Conservation (phyloP, 2,888 invertebrate species). For the Ecdyonurus torrentis region DNA sequence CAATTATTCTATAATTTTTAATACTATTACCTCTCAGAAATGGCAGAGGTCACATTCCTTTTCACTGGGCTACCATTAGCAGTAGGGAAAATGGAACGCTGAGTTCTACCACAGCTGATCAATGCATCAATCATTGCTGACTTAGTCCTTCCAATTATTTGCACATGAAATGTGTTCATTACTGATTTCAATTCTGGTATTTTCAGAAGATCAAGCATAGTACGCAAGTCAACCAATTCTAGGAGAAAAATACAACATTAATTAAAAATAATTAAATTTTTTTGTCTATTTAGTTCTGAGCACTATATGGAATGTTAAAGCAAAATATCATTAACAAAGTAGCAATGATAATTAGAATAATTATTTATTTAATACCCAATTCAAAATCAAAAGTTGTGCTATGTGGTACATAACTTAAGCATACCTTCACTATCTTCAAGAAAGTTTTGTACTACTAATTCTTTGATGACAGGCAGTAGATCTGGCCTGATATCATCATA, state of each 20-base stretch:
- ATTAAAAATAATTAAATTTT: no score
- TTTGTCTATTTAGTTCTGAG: background rate
- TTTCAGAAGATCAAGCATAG: conserved; percentile 20
- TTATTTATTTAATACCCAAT: no score
- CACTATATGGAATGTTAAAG: background rate
- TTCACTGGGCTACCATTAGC: background rate
- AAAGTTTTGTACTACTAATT: background rate
- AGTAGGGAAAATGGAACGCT: background rate
- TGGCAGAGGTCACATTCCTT: background rate
- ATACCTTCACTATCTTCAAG: background rate
- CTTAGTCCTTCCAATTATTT: conserved; percentile 1
- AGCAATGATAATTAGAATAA: no score
- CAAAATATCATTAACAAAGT: background rate
- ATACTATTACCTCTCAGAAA: background rate
- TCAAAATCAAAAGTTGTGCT: no score
- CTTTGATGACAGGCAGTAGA: background rate
- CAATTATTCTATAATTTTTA: no score
- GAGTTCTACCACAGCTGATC: conserved; percentile 5
- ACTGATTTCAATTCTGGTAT: conserved; percentile 24
- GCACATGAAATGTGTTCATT: conserved; percentile 25
- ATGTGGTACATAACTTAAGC: no score
- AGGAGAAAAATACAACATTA: no score
- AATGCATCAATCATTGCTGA: conserved; percentile 6
- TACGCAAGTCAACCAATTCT: background rate
- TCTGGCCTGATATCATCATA: background rate